Evolutionary conservation across 2,797 vertebrate genomes (phyloP).

Genomic region (Lacerta agilis): DNA sequence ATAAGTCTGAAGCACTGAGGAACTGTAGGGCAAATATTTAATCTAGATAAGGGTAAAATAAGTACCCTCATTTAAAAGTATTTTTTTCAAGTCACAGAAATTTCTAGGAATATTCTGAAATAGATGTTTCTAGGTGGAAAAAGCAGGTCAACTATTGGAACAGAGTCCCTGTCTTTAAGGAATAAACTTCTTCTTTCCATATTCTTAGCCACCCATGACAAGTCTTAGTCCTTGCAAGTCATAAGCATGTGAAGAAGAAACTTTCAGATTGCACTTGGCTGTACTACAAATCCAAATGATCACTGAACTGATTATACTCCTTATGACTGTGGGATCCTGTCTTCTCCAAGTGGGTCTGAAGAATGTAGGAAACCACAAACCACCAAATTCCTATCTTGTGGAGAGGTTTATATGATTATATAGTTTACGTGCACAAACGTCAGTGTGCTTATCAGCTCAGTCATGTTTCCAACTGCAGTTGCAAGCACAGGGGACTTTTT

Average conservation of each 20-base stretch:
- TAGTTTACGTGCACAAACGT: background rate
- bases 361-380: slow-evolving; percentile 6
- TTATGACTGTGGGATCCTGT: slow-evolving; percentile 10
- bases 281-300: background rate
- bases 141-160: slow-evolving; percentile 2
- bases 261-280: background rate
- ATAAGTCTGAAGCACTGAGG: slow-evolving; percentile 21
- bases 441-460: background rate
- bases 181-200: background rate
- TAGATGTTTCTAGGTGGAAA: background rate
- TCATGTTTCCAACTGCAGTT: background rate
- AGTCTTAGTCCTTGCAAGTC: background rate
- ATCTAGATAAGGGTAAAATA: background rate
- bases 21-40: background rate
- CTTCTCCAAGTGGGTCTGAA: slow-evolving; percentile 15
- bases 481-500: background rate
- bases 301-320: background rate
- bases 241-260: background rate
- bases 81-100: slow-evolving; percentile 20
- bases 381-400: background rate
- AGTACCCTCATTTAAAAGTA: background rate
- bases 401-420: background rate
- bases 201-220: background rate
- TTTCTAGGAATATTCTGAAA: background rate
- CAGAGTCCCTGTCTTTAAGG: slow-evolving; percentile 1